Base-by-base conservation (phyloP, 2,888 invertebrate species). In the Neria commutata region DNA sequence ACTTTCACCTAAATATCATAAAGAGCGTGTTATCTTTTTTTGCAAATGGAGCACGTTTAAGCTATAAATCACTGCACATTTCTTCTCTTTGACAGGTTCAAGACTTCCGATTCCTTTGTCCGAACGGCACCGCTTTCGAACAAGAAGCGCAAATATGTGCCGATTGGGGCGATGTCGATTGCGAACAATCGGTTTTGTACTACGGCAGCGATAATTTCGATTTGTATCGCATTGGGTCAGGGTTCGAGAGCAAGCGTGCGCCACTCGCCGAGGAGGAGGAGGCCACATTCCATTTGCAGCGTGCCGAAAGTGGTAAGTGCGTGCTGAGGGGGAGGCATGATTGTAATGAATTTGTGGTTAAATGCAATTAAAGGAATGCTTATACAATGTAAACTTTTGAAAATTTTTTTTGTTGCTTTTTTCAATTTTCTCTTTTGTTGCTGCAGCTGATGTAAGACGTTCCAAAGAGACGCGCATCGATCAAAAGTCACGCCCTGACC, bases 111-210 rank as follows among this genome's bases (percentile, higher is more conserved):
- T 94, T 94, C 84, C 86, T 93, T 78, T 94, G 94, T 76, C 94
- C 94, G 34, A 94, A 94, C 70, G 91, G 91, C 68, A 94, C 94
- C 1, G 88, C 93, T 66, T 95, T 95, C 83, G 94, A 95, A 82
- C 94, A 94, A 79, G 93, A 94, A 79, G 92, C 92, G 58, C 92
- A 94, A 83, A 94, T 94, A 23, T 95, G 94, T 80, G 94, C 94
- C 48, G 91, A 94, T 74, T 93, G 93, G 90, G 92, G 91, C 64
- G 94, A 94, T 78, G 91, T 94, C 1, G 93, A 93, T 75, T 95
- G 95, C 78, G 89, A 89, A 72, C 90, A 91, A 33, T 87, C 91
- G 16, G 91, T 91, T 46, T 84, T 92, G 68, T 91, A 90, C 83
- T 89, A 89, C 76, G 87, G 88, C 68, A 91, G 91, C 79, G 91